A percentile compares a stretch with the other conserved stretches of the same genome.
Conservation (phyloP, 2,888 invertebrate species). For the Pandemis corylana region DNA sequence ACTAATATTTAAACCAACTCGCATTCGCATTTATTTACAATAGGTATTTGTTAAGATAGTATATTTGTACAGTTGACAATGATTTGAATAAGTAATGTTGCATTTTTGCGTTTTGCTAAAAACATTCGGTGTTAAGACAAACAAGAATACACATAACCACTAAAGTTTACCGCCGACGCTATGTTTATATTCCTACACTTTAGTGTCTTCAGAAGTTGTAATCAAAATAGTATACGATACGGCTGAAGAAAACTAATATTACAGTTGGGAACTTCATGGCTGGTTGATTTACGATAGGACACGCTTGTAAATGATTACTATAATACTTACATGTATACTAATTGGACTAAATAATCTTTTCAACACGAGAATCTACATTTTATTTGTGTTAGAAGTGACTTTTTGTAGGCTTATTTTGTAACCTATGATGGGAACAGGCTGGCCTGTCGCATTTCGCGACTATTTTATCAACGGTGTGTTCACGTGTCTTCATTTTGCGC, state of each 20-base stretch:
- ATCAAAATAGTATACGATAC: constrained; percentile 13
- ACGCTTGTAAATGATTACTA: not conserved
- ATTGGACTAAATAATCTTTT: too few relatives aligned
- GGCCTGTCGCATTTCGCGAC: too few relatives aligned
- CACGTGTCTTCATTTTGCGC: too few relatives aligned
- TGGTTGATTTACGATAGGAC: not conserved
- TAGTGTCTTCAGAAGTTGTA: constrained; percentile 13
- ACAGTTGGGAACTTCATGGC: constrained; percentile 11
- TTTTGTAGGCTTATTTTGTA: too few relatives aligned
- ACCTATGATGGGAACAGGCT: not conserved
- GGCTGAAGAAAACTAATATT: constrained; percentile 10
- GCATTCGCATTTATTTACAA: too few relatives aligned
- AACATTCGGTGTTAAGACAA: not conserved
- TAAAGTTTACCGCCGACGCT: not conserved
- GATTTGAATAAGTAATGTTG: not conserved
- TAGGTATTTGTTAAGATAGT: too few relatives aligned
- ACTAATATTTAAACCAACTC: too few relatives aligned
- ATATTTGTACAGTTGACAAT: not conserved
- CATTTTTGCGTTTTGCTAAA: not conserved
- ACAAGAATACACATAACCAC: constrained; percentile 13
- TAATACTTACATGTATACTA: too few relatives aligned
- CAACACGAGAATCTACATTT: too few relatives aligned
- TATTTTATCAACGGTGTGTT: too few relatives aligned
- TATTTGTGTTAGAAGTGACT: too few relatives aligned
- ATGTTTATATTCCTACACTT: constrained; percentile 13